Percentiles rank a stretch among this genome's conserved stretches.
phyloP scores from a whole-genome alignment of 2,797 vertebrate species.

The Sebastes oblongus region DNA sequence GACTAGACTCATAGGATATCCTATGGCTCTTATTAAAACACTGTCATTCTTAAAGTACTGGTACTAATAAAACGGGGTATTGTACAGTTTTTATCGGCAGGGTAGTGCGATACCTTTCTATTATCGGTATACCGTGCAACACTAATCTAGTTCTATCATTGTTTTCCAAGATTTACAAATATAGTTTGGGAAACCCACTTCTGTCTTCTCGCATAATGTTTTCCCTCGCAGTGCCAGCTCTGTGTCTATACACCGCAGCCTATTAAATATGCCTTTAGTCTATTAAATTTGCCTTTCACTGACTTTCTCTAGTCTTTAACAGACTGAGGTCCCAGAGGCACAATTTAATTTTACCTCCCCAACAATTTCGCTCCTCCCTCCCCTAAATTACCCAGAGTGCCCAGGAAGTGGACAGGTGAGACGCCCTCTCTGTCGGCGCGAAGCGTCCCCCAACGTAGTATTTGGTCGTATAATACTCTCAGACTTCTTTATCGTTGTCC shows the following conservation, averaged over 20 bases:
- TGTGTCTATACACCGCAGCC: slow-evolving; percentile 14
- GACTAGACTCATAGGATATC: too few relatives aligned
- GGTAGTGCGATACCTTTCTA: too few relatives aligned
- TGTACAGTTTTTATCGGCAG: too few relatives aligned
- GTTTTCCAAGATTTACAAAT: not conserved
- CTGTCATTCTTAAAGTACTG: too few relatives aligned
- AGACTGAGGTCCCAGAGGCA: slow-evolving; percentile 28
- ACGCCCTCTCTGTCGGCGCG: not conserved
- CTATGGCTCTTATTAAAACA: too few relatives aligned
- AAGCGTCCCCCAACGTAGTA: not conserved
- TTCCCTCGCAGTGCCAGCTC: slow-evolving; percentile 8
- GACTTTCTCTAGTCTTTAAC: slow-evolving; percentile 50
- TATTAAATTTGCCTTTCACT: slow-evolving; percentile 60
- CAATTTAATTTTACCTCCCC: slow-evolving; percentile 35
- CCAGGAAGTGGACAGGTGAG: slow-evolving; percentile 39
- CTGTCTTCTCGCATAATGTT: not conserved
- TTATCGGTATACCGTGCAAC: too few relatives aligned
- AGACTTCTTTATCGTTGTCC: slow-evolving; percentile 32
- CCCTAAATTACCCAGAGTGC: slow-evolving; percentile 48
- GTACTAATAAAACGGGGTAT: too few relatives aligned
- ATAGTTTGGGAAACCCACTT: not conserved
- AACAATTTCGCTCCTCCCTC: not conserved
- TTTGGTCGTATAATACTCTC: slow-evolving; percentile 15
- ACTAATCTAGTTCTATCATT: not conserved
- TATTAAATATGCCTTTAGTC: slow-evolving; percentile 53